Evolutionary conservation across 2,797 vertebrate genomes (phyloP).

Genomic region (Xiphophorus birchmanni): DNA sequence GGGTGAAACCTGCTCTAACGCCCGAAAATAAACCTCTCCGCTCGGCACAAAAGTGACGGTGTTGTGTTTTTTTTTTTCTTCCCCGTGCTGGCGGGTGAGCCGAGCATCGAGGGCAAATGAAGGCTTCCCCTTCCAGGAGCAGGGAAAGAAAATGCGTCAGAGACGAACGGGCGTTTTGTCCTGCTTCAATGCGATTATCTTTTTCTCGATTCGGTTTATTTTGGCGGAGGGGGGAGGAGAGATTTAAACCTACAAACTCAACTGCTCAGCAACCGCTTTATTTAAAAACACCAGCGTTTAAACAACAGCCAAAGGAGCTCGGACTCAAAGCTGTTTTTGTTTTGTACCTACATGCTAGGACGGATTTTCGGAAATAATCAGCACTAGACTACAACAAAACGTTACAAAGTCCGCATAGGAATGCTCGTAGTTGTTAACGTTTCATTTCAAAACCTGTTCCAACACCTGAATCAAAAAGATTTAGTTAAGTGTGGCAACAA

Average conservation of each 20-base stretch:
- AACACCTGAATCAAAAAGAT: background rate
- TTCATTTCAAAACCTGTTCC: background rate
- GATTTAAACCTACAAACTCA: slow-evolving; percentile 51
- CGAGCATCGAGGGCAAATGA: slow-evolving; percentile 60
- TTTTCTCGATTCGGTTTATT: slow-evolving; percentile 75
- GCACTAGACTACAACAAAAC: background rate
- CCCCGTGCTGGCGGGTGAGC: slow-evolving; percentile 59
- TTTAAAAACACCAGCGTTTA: background rate
- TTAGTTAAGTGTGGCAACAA: background rate
- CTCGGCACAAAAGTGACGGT: slow-evolving; percentile 67
- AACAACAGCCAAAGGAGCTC: background rate
- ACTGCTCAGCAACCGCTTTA: slow-evolving; percentile 46
- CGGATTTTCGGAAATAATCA: slow-evolving; percentile 11
- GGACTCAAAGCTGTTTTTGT: background rate
- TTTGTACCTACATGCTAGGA: slow-evolving; percentile 49
- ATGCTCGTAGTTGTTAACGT: background rate
- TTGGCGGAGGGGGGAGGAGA: slow-evolving; percentile 62
- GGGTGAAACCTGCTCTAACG: slow-evolving; percentile 7
- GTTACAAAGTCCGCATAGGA: too few relatives aligned
- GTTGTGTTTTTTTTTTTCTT: slow-evolving; percentile 11
- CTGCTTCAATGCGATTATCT: slow-evolving; percentile 65
- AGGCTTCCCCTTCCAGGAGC: slow-evolving; percentile 56
- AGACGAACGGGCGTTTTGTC: slow-evolving; percentile 63
- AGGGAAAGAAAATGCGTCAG: slow-evolving; percentile 68
- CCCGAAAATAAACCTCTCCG: slow-evolving; percentile 35